Base-by-base conservation (phyloP, 1,140 invertebrate species). In the Charaxes varanes region DNA sequence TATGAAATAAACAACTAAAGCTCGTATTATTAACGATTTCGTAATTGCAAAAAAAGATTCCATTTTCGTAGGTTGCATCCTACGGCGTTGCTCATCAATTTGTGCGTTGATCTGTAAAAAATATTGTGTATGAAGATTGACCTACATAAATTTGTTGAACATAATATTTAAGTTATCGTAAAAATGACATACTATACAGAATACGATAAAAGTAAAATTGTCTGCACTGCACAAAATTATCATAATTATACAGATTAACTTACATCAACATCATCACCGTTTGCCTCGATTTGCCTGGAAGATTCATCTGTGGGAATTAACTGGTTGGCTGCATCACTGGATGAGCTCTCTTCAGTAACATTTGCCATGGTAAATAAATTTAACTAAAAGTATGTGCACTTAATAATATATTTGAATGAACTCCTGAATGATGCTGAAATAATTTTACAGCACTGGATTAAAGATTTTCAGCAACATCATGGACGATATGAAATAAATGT, bases 1-100 rank as follows among this genome's bases (percentile, higher is more conserved):
- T 6, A 99, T 93, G 56, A 97, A 95, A 82, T 98, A 99, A 47
- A 99, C 94, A 32, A 99, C 92, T 13, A 98, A 76, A 24, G 93
- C 95, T 58, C 97, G 87, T 30, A 97, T 86, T 26, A 97, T 91
- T 10, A 97, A 72, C 0, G 92, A 92, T 73, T 95, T 95, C 2
- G 89, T 89, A 32, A 95, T 88, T 1, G 93, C 89, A 70, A 95
- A 90, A 62, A 95, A 93, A 10, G 93, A 94, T 78, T 94, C 93
- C 68, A 90, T 78, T 76, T 88, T 88, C 1, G 89, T 87, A 10
- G 90, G 91, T 60, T 92, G 91, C 66, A 69, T 72, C 43, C 58
- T 59, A 18, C 46, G 62, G 21, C 65, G 61, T 41, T 80, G 63
- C 37, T 72, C 78, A 42, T 82, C 72, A 36, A 70, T 70, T 51